Base-by-base conservation (phyloP, 2,113 vertebrate genomes). In the Heloderma charlesbogerti region DNA sequence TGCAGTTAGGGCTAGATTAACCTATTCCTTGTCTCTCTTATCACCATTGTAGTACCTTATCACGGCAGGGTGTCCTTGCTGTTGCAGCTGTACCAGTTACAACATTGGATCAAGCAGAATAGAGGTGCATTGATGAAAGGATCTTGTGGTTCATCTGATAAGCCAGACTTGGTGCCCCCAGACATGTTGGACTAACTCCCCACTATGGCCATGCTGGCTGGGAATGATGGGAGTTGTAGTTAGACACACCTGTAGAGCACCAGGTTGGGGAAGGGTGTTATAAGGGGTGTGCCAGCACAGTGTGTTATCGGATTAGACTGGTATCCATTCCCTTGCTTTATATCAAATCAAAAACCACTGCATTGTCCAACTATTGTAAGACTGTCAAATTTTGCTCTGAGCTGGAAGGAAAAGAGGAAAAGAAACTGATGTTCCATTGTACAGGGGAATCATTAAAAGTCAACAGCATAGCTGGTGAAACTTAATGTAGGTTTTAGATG, bases 401-500 rank as follows among this genome's bases (percentile, higher is more conserved):
- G 29, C 40, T 79, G 57, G 57, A 88, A 79, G 29, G n/a, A 34
- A 88, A 79, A 88, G 18, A 80, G 60, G 74, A 66, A 78, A 88
- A 78, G 37, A 25, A 88, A 78, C 2, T 6, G 13, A n/a, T 10
- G 43, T 54, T 31, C 43, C 72, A 29, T 67, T 69, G 57, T 90
- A 43, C 43, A 51, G 57, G 72, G 82, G 82, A 77, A 48, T 67
- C 34, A 25, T 78, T 51, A 90, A 86, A 85, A 67, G 7, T 66
- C 43, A 78, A 40, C 27, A 89, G 43, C 34, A 78, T 67, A 67
- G 74, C 75, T 79, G 82, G 25, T 78, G 81, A 48, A 84, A 83
- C 29, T 48, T 45, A 81, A 71, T 71, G 63, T 57, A 29, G n/a
- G 48, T 48, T 84, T 84, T n/a, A 63, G 57, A 85, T 77, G 54